Evolutionary conservation across 2,113 vertebrate species (phyloP).

Genomic region (Lanius collurio): DNA sequence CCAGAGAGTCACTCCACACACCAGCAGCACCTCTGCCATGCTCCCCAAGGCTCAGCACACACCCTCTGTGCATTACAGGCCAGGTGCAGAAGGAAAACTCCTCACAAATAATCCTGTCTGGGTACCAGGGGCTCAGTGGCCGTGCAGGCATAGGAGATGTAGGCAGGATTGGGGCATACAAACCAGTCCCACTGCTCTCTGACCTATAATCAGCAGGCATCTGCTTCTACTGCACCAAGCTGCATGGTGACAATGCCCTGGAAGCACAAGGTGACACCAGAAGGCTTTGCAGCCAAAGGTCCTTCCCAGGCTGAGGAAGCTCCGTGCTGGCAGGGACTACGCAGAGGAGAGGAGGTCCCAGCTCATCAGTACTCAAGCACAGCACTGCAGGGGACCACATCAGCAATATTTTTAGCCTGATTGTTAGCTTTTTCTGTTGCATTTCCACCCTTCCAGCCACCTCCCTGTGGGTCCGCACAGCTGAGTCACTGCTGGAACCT

Average conservation of each 20-base stretch:
- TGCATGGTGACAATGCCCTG: rapidly evolving
- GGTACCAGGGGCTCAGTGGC: neutral
- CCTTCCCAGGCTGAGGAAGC: neutral
- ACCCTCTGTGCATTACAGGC: rapidly evolving
- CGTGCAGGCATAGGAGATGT: rapidly evolving
- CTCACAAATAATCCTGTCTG: neutral
- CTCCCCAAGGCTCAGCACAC: neutral
- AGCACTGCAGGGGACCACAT: constrained; percentile 61
- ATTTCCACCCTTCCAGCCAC: constrained; percentile 68
- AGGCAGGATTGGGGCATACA: rapidly evolving
- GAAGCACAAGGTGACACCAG: constrained; percentile 34
- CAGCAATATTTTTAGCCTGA: constrained; percentile 75
- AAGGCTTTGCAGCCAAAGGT: neutral
- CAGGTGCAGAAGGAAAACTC: neutral
- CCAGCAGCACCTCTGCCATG: neutral
- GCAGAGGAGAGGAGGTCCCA: neutral
- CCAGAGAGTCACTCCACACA: neutral
- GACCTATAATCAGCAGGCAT: neutral
- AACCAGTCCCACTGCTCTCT: rapidly evolving
- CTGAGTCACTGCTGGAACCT: constrained; percentile 76
- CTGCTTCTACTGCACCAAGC: neutral
- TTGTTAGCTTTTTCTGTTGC: constrained; percentile 56
- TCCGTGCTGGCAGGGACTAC: rapidly evolving
- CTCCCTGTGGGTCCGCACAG: constrained; percentile 53
- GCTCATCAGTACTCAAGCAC: constrained; percentile 57